Evolutionary conservation across 2,797 vertebrate genomes (phyloP).

Genomic region (Schizothorax lantsangensis): DNA sequence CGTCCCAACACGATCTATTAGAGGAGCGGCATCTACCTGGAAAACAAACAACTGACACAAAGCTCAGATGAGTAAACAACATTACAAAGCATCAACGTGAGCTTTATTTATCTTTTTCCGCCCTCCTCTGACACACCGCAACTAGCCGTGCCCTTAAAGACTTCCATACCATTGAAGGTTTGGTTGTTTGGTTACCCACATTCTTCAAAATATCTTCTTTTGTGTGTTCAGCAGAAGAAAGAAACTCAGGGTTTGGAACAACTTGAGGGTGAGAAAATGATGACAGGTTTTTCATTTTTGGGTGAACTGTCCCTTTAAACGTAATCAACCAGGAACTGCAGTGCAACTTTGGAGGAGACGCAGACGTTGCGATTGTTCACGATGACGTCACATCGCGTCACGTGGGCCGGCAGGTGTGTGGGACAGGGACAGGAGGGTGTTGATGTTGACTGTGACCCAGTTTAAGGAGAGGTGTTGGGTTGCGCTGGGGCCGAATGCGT

Average conservation of each 20-base stretch:
- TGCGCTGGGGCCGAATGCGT: neutral
- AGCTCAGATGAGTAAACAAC: neutral
- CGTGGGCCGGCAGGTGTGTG: conserved; percentile 44
- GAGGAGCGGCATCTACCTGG: neutral
- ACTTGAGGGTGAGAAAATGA: neutral
- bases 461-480: conserved; percentile 36
- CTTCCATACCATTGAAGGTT: neutral
- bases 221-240: neutral
- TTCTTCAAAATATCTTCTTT: neutral
- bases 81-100: neutral
- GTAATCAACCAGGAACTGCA: neutral
- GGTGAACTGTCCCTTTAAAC: neutral
- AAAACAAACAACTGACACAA: conserved; percentile 11
- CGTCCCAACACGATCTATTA: neutral
- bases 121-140: neutral
- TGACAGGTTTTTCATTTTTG: neutral
- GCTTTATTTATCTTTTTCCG: neutral
- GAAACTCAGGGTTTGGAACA: neutral
- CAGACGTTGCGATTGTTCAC: neutral
- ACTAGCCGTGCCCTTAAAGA: neutral
- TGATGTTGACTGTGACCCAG: conserved; percentile 44
- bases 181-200: neutral
- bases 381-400: conserved; percentile 11
- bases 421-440: conserved; percentile 38
- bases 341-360: neutral